A percentile compares a stretch with the other conserved stretches of the same genome.
Conservation (phyloP, 2,113 vertebrate species). For the Planiliza haematocheilus region DNA sequence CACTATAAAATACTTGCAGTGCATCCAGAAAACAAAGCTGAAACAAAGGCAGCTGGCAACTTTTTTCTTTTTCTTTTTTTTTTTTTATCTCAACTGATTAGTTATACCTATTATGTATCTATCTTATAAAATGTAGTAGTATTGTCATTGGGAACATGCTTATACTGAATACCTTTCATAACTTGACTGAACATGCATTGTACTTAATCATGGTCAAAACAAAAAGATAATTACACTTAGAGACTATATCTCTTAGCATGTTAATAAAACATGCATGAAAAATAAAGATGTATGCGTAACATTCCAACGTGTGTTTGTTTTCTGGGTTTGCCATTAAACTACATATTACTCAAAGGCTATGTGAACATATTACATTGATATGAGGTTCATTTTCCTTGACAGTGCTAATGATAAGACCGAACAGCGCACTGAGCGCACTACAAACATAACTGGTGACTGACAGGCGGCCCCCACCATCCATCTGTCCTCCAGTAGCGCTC, state of each 20-base stretch:
- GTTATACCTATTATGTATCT: no score
- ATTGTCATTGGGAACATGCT: no score
- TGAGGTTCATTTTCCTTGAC: constrained; percentile 30
- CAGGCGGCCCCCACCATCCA: constrained; percentile 1
- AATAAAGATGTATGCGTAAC: neutral
- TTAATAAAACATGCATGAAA: neutral
- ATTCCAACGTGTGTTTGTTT: neutral
- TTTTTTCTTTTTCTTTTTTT: no score
- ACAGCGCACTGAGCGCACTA: constrained; percentile 32
- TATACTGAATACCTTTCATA: neutral
- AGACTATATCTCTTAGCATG: neutral
- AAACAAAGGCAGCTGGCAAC: no score
- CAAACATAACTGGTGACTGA: constrained; percentile 35
- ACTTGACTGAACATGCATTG: no score
- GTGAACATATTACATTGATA: constrained; percentile 28
- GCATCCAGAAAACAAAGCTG: no score
- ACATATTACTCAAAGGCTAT: constrained; percentile 16
- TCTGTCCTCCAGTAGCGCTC: constrained; percentile 26
- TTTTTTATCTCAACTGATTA: no score
- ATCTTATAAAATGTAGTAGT: no score
- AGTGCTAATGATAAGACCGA: constrained; percentile 24
- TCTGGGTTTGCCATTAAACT: neutral
- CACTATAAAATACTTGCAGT: neutral
- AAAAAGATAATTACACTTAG: neutral
- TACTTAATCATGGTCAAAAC: neutral